Conservation (phyloP, 2,888 invertebrate species). For the Podotricha telesiphe region DNA sequence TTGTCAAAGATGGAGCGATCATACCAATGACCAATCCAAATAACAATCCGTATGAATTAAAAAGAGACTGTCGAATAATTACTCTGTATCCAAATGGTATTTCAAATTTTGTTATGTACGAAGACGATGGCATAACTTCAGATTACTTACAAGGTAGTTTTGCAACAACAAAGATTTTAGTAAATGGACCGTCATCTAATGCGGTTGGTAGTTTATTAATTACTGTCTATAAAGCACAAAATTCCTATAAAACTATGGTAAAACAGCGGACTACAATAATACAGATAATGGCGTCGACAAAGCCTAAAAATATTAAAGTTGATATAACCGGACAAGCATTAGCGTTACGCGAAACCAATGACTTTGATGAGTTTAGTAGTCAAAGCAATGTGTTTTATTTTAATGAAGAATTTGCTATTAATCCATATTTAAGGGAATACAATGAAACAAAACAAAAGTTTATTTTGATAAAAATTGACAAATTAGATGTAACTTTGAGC, state of each 20-base stretch:
- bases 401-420: conserved; percentile 59
- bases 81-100: conserved; percentile 66
- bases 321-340: conserved; percentile 59
- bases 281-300: conserved; percentile 62
- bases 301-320: conserved; percentile 58
- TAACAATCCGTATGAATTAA: conserved; percentile 68
- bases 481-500: conserved; percentile 57
- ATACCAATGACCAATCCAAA: conserved; percentile 72
- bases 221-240: conserved; percentile 61
- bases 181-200: conserved; percentile 57
- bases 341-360: conserved; percentile 54
- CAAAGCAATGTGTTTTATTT: conserved; percentile 62
- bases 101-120: conserved; percentile 63
- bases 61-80: conserved; percentile 62
- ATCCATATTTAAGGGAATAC: conserved; percentile 60
- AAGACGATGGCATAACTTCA: conserved; percentile 71
- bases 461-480: conserved; percentile 65
- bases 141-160: conserved; percentile 59
- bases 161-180: conserved; percentile 60
- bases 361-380: conserved; percentile 58
- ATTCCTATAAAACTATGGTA: conserved; percentile 61
- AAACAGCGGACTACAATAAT: conserved; percentile 63
- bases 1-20: conserved; percentile 72
- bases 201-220: conserved; percentile 58
- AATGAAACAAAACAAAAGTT: conserved; percentile 55